Evolutionary conservation across 2,113 vertebrate species (phyloP).

Genomic region (Podarcis cretensis): DNA sequence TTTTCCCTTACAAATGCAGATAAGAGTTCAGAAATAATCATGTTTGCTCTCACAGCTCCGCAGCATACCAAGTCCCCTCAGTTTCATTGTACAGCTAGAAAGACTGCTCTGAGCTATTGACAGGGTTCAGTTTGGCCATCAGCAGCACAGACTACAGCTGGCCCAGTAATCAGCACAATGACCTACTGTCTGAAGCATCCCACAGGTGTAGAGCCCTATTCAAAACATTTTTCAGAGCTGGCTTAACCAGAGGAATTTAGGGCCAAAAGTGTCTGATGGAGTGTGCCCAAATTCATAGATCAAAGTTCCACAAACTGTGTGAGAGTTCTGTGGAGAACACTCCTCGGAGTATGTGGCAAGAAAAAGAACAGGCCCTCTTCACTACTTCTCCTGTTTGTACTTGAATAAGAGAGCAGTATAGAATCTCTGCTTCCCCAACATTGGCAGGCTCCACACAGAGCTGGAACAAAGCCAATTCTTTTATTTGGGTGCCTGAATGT

Average conservation of each 20-base stretch:
- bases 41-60: background rate
- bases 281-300: constrained; percentile 39
- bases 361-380: constrained; percentile 57
- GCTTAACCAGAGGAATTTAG: constrained; percentile 10
- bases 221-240: constrained; percentile 51
- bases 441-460: constrained; percentile 58
- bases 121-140: background rate
- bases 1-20: background rate
- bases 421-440: constrained; percentile 20
- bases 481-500: constrained; percentile 53
- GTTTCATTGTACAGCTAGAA: constrained; percentile 3
- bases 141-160: background rate
- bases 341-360: constrained; percentile 41
- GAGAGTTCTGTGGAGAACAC: constrained; percentile 51
- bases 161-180: constrained; percentile 8
- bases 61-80: background rate
- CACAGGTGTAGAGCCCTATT: constrained; percentile 57
- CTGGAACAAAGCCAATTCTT: constrained; percentile 43
- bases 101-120: background rate
- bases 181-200: constrained; percentile 12
- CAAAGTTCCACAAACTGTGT: constrained; percentile 50
- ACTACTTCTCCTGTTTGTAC: constrained; percentile 59
- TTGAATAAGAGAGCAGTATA: constrained; percentile 56
- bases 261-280: constrained; percentile 52
- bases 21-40: background rate